Conservation (phyloP, 2,797 vertebrate species). For the Staurois parvus region DNA sequence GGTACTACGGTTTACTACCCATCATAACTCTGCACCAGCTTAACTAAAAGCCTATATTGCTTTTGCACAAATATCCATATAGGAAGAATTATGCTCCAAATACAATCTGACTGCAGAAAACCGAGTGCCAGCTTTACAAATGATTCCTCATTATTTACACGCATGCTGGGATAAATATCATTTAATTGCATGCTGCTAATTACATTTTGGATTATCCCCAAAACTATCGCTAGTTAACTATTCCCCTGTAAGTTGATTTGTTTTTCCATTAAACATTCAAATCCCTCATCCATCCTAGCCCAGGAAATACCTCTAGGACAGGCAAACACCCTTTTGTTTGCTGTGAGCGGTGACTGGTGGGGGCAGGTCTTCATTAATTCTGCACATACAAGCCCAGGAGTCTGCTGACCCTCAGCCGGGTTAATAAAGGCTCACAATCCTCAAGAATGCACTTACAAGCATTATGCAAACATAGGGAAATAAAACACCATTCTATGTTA, state of each 20-base stretch:
- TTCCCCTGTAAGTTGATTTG: slow-evolving; percentile 4
- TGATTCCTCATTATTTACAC: slow-evolving; percentile 36
- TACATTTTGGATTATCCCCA: slow-evolving; percentile 28
- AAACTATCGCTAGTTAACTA: slow-evolving; percentile 20
- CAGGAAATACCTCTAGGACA: slow-evolving; percentile 57
- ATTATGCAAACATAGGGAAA: not conserved
- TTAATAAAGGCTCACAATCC: not conserved
- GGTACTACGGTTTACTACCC: not conserved
- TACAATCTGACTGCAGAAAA: not conserved
- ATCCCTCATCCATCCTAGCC: slow-evolving; percentile 48
- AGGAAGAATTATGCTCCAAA: not conserved
- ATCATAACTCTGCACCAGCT: not conserved
- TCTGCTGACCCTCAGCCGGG: not conserved
- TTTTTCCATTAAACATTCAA: slow-evolving; percentile 52
- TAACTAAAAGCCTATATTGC: not conserved
- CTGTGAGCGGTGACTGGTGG: slow-evolving; percentile 1
- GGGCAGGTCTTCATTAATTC: slow-evolving; percentile 28
- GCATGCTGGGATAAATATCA: slow-evolving; percentile 45
- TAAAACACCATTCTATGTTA: not conserved
- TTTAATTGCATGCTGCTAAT: slow-evolving; percentile 39
- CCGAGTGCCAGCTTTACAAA: not conserved
- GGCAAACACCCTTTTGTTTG: slow-evolving; percentile 56
- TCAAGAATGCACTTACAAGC: not conserved
- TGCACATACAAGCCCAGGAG: slow-evolving; percentile 13
- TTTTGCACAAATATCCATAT: not conserved